Conservation (phyloP, 1,140 invertebrate genomes). For the Dryas iulia region DNA sequence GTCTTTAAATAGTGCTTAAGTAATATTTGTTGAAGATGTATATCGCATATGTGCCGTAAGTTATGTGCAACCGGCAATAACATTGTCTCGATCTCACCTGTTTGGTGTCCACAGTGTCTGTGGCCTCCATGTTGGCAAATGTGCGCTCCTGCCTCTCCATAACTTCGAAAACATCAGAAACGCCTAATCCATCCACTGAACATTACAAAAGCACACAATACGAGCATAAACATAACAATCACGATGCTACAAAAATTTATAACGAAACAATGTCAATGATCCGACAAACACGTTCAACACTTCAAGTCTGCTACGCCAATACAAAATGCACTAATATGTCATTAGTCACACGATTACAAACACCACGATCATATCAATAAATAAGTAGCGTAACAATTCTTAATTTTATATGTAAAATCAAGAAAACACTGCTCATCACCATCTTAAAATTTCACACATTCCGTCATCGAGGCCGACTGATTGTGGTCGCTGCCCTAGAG, state of each 20-base stretch:
- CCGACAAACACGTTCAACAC: conserved; percentile 66
- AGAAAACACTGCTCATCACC: conserved; percentile 75
- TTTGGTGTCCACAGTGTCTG: conserved; percentile 73
- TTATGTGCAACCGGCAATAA: conserved; percentile 64
- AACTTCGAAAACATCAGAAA: conserved; percentile 76
- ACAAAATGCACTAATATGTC: conserved; percentile 37
- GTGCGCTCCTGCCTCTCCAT: conserved; percentile 74
- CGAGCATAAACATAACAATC: conserved; percentile 74
- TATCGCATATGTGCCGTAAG: conserved; percentile 32
- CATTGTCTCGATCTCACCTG: conserved; percentile 60
- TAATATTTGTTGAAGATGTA: background rate
- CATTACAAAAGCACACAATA: conserved; percentile 59
- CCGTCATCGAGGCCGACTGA: conserved; percentile 77
- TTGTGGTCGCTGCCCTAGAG: conserved; percentile 69
- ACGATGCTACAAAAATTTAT: conserved; percentile 67
- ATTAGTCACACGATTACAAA: conserved; percentile 43
- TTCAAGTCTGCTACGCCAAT: conserved; percentile 42
- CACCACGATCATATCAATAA: conserved; percentile 47
- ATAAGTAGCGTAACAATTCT: conserved; percentile 47
- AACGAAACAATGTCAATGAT: conserved; percentile 77
- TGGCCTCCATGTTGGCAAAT: conserved; percentile 76
- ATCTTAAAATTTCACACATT: conserved; percentile 79
- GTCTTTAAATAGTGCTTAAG: background rate
- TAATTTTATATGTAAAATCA: conserved; percentile 46
- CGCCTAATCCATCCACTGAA: conserved; percentile 60